Evolutionary conservation across 2,797 vertebrate genomes (phyloP).

Genomic region (Eidolon dupreanum): DNA sequence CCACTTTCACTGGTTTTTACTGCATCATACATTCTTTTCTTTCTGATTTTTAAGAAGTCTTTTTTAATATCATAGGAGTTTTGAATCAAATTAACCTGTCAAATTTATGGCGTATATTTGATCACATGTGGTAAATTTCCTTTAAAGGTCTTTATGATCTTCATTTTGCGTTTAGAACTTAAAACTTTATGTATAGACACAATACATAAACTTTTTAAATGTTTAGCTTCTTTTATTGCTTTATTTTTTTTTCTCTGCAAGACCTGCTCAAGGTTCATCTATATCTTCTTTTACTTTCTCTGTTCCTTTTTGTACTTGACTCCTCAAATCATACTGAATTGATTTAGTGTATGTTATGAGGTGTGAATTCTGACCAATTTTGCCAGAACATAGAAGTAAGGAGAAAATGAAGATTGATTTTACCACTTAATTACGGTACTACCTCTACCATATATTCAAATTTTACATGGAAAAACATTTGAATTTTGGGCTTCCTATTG

Average conservation of each 20-base stretch:
- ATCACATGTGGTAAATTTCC: background rate
- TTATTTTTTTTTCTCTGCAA: background rate
- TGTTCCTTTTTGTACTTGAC: background rate
- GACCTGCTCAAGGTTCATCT: background rate
- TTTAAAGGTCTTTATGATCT: background rate
- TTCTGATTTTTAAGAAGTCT: background rate
- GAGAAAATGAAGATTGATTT: background rate
- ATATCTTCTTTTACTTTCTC: background rate
- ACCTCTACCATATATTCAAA: background rate
- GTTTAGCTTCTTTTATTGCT: background rate
- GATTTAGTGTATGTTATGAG: background rate
- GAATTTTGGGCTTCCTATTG: background rate
- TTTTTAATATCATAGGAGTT: background rate
- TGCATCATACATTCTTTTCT: background rate
- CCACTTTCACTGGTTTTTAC: background rate
- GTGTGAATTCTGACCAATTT: background rate
- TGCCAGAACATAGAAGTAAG: background rate
- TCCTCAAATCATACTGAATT: background rate
- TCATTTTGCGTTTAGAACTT: background rate
- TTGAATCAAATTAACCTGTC: background rate
- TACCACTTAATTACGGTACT: background rate
- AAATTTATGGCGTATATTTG: background rate
- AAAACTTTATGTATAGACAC: background rate
- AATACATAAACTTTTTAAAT: background rate
- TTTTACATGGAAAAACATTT: background rate